Conservation (phyloP, 2,888 invertebrate species). For the Tetramorium bicarinatum region DNA sequence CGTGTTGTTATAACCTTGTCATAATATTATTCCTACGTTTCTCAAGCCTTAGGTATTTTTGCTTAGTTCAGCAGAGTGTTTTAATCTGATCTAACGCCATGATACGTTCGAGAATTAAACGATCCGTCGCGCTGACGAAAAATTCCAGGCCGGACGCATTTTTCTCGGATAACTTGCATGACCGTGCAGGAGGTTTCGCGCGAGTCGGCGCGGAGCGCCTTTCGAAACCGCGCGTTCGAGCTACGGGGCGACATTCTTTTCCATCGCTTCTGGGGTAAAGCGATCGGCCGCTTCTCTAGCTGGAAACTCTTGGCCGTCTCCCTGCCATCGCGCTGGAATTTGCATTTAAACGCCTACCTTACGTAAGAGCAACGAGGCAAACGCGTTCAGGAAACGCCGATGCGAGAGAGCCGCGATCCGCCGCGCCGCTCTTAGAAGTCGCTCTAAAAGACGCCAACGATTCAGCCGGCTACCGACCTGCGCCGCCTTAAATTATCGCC, state of each 20-base stretch:
- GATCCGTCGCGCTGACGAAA: conserved; percentile 34
- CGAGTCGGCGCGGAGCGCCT: conserved; percentile 43
- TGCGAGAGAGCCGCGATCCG: conserved; percentile 62
- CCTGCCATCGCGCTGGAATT: conserved; percentile 75
- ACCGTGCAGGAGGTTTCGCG: conserved; percentile 15
- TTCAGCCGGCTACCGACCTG: not conserved
- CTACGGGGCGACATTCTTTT: conserved; percentile 77
- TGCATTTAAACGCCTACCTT: conserved; percentile 79
- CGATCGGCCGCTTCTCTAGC: conserved; percentile 66
- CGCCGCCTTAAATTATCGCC: conserved; percentile 31
- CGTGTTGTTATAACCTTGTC: conserved; percentile 26
- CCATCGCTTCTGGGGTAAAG: conserved; percentile 71
- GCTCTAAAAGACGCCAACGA: conserved; percentile 30
- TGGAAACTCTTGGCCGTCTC: conserved; percentile 68
- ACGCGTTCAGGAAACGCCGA: conserved; percentile 79
- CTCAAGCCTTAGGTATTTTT: conserved; percentile 26
- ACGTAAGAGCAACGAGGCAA: conserved; percentile 74
- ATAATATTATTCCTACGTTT: conserved; percentile 47
- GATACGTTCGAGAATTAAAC: conserved; percentile 20
- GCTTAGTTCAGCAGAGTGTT: conserved; percentile 16
- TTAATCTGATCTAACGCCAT: conserved; percentile 29
- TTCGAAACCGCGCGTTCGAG: conserved; percentile 69
- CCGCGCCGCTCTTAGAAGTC: conserved; percentile 40
- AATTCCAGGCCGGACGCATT: conserved; percentile 20
- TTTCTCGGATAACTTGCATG: conserved; percentile 37